Evolutionary conservation across 2,113 vertebrate species (phyloP).

Genomic region (Egretta garzetta): DNA sequence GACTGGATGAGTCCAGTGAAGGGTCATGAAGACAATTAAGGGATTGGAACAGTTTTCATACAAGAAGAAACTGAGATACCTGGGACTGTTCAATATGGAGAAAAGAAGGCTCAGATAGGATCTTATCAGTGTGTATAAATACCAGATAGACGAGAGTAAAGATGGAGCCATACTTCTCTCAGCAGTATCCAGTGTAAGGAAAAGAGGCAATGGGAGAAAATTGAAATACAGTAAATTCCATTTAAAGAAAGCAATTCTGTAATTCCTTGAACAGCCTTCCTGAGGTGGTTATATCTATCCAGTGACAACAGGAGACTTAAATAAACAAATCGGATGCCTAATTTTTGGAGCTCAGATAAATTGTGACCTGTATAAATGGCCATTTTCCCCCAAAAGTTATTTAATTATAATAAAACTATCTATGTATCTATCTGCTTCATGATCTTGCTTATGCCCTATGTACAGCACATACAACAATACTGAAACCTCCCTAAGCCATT

Average conservation of each 20-base stretch:
- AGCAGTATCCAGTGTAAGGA: background rate
- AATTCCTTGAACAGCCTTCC: background rate
- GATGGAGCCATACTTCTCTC: background rate
- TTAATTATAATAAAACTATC: background rate
- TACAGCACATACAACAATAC: background rate
- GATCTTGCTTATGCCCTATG: background rate
- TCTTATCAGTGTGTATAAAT: background rate
- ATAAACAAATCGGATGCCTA: background rate
- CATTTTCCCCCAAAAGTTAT: background rate
- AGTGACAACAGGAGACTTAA: background rate
- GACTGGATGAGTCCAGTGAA: background rate
- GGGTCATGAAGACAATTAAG: background rate
- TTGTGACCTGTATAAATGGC: background rate
- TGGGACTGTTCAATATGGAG: background rate
- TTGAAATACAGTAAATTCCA: background rate
- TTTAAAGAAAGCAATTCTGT: background rate
- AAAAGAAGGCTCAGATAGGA: background rate
- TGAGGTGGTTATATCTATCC: background rate
- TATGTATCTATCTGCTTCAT: background rate
- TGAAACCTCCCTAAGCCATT: background rate
- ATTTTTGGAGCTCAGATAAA: background rate
- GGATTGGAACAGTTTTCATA: background rate
- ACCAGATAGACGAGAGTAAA: background rate
- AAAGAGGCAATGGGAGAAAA: background rate
- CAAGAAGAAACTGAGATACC: background rate